Evolutionary conservation across 2,888 invertebrate species (phyloP), one percentile per base, ranked within the genome.

Genomic region (Spodoptera exigua): DNA sequence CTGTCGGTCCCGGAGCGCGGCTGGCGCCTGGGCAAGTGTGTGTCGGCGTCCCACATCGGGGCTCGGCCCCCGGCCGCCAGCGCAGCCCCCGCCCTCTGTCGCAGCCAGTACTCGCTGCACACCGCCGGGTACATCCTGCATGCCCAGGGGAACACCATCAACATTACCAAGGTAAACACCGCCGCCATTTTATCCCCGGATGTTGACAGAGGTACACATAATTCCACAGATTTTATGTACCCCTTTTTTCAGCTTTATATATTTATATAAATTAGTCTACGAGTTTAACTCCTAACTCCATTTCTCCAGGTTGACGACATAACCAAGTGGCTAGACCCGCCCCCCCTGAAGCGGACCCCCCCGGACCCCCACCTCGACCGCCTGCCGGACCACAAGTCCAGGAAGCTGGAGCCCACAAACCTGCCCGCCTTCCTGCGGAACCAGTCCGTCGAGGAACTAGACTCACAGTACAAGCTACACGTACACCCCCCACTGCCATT

Each of bases 391-490:
- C 68, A 65, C 55, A 86, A 86, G 59, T 71, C 83, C 0, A 70
- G 86, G 1, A 81, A 78, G 39, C 75, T 84, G 10, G 80, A 80
- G 32, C 61, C 76, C 4, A 12, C 53, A 0, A 60, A 63, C 21
- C 76, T 86, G 0, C 94, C 92, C 0, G 75, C 89, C 35, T 94
- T 93, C 83, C 85, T 92, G 1, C 79, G 94, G 17, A 94, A 92
- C 84, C 94, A 94, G 73, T 94, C 94, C 2, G 93, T 88, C 0
- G 93, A 93, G 58, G 93, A 89, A 0, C 83, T 92, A 3, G 89
- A 92, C 74, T 86, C 83, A 1, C 69, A 86, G 39, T 82, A 76
- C 70, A 88, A 89, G 61, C 75, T 75, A n/a, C 82, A 86, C 14
- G 64, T 77, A 1, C 83, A 85, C 35, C 46, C 80, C 0, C 72